Conservation (phyloP, 2,113 vertebrate genomes). For the Phyllopteryx taeniolatus region DNA sequence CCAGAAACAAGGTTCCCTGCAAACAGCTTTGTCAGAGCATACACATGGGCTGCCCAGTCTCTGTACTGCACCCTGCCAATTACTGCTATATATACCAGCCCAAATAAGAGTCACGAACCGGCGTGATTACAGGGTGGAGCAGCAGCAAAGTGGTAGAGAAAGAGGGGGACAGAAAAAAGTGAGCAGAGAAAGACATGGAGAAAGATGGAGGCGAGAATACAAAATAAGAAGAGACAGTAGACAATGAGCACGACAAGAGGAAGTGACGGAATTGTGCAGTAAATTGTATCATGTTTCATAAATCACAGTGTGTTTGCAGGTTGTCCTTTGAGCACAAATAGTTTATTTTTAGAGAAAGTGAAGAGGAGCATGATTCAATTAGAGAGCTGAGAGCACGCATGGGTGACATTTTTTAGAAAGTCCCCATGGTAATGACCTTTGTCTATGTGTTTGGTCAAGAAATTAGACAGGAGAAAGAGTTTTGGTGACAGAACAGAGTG, state of each 20-base stretch:
- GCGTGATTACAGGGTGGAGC: conserved; percentile 78
- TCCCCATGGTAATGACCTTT: conserved; percentile 16
- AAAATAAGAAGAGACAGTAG: background rate
- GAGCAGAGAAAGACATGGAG: conserved; percentile 17
- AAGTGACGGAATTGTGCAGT: conserved; percentile 42
- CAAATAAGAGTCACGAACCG: conserved; percentile 76
- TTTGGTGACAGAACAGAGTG: conserved; percentile 5
- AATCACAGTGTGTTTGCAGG: conserved; percentile 33
- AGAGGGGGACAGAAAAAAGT: conserved; percentile 16
- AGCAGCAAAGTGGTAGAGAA: conserved; percentile 40
- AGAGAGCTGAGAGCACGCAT: conserved; percentile 26
- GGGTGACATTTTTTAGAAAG: conserved; percentile 1
- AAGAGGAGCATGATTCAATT: conserved; percentile 22
- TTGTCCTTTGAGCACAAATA: conserved; percentile 23
- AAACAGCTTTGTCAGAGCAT: conserved; percentile 62
- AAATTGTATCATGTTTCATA: conserved; percentile 36
- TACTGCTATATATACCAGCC: conserved; percentile 79
- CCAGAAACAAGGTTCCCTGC: conserved; percentile 57
- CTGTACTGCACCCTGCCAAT: conserved; percentile 72
- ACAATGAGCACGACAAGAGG: conserved; percentile 17
- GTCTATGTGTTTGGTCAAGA: background rate
- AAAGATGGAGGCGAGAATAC: conserved; percentile 18
- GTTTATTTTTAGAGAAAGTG: conserved; percentile 25
- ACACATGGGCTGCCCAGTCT: conserved; percentile 68
- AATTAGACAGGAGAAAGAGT: conserved; percentile 16